A percentile compares a stretch with the other conserved stretches of the same genome.
Conservation (phyloP, 2,113 vertebrate species). For the Chaetura pelagica region DNA sequence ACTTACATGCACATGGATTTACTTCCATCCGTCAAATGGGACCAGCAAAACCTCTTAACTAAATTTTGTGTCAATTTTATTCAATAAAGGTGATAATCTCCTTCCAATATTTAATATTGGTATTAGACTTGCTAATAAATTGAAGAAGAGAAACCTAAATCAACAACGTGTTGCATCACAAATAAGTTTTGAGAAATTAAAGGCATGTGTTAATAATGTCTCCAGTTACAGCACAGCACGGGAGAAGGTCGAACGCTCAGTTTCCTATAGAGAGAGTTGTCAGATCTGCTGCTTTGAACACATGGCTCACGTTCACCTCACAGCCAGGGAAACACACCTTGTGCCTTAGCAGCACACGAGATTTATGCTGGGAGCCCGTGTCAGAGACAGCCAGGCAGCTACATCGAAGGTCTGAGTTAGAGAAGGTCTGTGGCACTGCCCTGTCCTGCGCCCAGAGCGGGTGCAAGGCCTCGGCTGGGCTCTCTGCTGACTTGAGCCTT, state of each 20-base stretch:
- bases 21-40: neutral
- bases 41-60: neutral
- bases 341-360: neutral
- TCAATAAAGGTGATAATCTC: neutral
- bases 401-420: neutral
- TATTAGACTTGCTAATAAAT: neutral
- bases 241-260: conserved; percentile 9
- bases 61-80: neutral
- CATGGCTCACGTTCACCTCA: neutral
- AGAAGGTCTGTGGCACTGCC: neutral
- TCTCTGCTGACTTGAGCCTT: neutral
- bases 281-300: neutral
- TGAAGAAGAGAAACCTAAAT: neutral
- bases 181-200: neutral
- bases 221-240: neutral
- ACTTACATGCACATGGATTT: neutral
- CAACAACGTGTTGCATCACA: neutral
- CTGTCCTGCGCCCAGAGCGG: neutral
- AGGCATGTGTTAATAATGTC: neutral
- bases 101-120: neutral
- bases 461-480: neutral
- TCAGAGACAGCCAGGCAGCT: neutral
- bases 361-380: neutral
- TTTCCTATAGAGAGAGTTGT: neutral
- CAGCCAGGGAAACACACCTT: neutral